Evolutionary conservation across 2,113 vertebrate species (phyloP), one percentile per base, ranked within the genome.

Genomic region (Columba livia): DNA sequence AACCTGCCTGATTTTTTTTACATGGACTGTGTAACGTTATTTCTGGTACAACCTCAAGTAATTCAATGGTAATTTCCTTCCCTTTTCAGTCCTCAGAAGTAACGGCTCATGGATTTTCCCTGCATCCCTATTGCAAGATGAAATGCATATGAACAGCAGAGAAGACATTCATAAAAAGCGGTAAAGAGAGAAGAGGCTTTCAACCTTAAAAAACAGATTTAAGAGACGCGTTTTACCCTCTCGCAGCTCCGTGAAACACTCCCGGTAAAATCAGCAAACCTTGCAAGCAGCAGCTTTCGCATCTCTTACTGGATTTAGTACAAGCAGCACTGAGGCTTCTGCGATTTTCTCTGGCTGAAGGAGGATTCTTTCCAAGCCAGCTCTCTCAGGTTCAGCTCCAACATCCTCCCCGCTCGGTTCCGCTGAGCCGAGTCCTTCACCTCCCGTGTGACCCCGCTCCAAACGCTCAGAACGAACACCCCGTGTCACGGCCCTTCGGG

Each of bases 241-340:
- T 65, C 0, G 1, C 47, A 72, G 88, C 71, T 82, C 78, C 40
- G 77, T 42, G 70, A 79, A 85, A 88, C 53, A 77, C 32, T 82
- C 62, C 47, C 92, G 71, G 86, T 56, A 81, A 74, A 90, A 73
- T 48, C 85, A 92, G 88, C 80, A 91, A 89, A 40, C 74, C 81
- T 82, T 57, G 58, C 62, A 65, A 72, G 88, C 15, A 88, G 79
- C 56, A 66, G 79, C 75, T 93, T 88, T 38, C 58, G 72, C 79
- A 67, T 69, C 79, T 92, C 90, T 17, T 18, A 15, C 0, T 84
- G 51, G 56, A 24, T 81, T 85, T 42, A 9, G 66, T 23, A 21
- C 53, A 54, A 9, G 40, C 58, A 77, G 53, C 9, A 8, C 48
- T 2, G 74, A 93, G 36, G 26, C 38, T 88, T 50, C 71, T 72